phyloP scores from a whole-genome alignment of 2,797 vertebrate species.

The Decapterus maruadsi region DNA sequence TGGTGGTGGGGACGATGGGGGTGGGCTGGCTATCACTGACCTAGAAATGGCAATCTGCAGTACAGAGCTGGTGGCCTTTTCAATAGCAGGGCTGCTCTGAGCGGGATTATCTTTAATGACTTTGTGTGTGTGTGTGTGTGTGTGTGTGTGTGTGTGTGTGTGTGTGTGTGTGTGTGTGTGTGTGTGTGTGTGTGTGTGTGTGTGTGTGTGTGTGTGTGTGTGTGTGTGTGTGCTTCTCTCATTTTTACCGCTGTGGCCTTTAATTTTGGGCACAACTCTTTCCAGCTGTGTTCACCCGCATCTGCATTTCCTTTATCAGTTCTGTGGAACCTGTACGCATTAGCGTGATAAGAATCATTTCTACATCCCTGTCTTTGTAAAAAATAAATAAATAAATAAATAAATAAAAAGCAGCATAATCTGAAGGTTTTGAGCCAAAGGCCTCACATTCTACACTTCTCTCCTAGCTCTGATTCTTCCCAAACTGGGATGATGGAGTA shows the following conservation, averaged over 20 bases:
- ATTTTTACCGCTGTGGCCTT: slow-evolving; percentile 22
- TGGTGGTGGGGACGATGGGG: background rate
- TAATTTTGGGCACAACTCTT: slow-evolving; percentile 11
- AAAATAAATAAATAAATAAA: background rate
- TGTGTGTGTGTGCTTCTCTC: background rate
- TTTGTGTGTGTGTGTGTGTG: background rate
- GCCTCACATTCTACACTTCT: slow-evolving; percentile 64
- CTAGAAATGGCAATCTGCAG: slow-evolving; percentile 79
- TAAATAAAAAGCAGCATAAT: background rate
- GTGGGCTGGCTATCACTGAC: slow-evolving; percentile 63
- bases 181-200: too few species aligned
- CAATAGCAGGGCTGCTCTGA: slow-evolving; percentile 17
- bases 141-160: too few species aligned
- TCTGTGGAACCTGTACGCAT: slow-evolving; percentile 23
- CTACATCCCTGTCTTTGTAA: slow-evolving; percentile 20
- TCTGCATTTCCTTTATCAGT: slow-evolving; percentile 51
- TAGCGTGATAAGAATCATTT: slow-evolving; percentile 31
- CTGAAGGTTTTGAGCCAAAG: slow-evolving; percentile 34
- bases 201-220: too few species aligned
- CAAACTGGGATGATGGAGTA: slow-evolving; percentile 42
- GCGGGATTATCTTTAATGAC: slow-evolving; percentile 35
- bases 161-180: background rate
- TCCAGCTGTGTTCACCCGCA: slow-evolving; percentile 54
- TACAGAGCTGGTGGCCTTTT: slow-evolving; percentile 47
- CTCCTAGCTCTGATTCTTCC: slow-evolving; percentile 51